A percentile compares a stretch with the other conserved stretches of the same genome.
Conservation (phyloP, 2,113 vertebrate genomes). For the Poeciliopsis occidentalis region DNA sequence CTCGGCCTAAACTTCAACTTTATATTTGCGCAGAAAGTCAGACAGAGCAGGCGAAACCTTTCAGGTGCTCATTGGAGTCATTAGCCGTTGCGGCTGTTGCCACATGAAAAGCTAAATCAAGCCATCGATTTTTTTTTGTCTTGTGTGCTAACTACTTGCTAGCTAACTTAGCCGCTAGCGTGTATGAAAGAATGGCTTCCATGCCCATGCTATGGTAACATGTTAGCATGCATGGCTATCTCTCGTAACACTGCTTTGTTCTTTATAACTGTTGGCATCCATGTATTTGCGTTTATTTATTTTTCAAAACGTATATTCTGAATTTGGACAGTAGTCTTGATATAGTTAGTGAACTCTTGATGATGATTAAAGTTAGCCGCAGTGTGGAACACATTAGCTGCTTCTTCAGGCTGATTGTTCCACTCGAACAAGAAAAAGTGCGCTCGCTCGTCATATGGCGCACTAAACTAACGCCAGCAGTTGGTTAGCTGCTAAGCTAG, state of each 20-base stretch:
- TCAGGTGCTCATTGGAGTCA: fast-evolving
- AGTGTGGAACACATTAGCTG: constrained; percentile 28
- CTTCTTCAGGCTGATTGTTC: constrained; percentile 33
- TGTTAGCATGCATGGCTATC: constrained; percentile 27
- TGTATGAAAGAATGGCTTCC: constrained; percentile 54
- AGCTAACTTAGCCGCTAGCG: constrained; percentile 50
- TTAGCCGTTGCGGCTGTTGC: too few relatives aligned
- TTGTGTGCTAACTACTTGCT: constrained; percentile 25
- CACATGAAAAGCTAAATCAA: not conserved
- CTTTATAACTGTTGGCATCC: not conserved
- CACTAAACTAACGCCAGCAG: constrained; percentile 39
- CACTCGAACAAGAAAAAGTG: constrained; percentile 66
- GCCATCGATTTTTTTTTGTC: not conserved
- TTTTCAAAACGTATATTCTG: not conserved
- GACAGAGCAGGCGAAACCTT: not conserved
- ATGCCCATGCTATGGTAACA: constrained; percentile 49
- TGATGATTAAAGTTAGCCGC: fast-evolving
- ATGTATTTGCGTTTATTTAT: fast-evolving
- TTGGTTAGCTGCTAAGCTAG: constrained; percentile 8
- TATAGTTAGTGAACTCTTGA: not conserved
- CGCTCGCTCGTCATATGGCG: constrained; percentile 60
- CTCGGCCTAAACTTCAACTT: constrained; percentile 9
- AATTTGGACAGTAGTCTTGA: fast-evolving
- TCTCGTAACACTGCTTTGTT: constrained; percentile 41
- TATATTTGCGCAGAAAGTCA: not conserved